These are phyloP conservation scores for Grus americana DNA, from an alignment of 2,113 vertebrate species.

Conservation along the genomic window DNA sequence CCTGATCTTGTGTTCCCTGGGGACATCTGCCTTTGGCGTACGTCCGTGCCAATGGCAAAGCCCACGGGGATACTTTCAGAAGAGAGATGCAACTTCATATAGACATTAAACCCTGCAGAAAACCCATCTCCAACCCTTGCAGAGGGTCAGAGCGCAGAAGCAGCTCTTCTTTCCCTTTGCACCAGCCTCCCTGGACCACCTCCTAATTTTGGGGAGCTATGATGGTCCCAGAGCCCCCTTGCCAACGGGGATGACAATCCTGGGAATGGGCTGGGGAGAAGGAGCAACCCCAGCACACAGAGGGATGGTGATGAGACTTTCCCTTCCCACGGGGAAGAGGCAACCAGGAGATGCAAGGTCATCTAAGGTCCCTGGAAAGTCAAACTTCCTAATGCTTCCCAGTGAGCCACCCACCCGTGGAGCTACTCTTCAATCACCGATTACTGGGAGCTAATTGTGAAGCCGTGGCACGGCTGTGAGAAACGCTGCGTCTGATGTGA, in stretches of 20 bases:
- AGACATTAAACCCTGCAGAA: neutral
- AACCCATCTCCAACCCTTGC: neutral
- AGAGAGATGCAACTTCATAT: neutral
- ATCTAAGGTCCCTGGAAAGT: neutral
- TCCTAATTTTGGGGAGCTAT: neutral
- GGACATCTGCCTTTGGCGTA: neutral
- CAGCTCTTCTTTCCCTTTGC: neutral
- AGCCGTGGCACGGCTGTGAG: neutral
- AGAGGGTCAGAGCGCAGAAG: neutral
- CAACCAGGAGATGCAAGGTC: neutral
- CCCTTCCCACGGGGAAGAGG: neutral
- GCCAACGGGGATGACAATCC: neutral
- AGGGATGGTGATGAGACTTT: neutral
- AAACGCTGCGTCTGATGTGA: neutral
- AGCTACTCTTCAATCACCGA: neutral
- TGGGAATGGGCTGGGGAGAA: neutral
- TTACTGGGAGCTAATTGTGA: neutral
- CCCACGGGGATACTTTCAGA: neutral
- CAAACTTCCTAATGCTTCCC: neutral
- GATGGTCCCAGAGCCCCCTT: rapidly evolving
- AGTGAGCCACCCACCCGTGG: neutral
- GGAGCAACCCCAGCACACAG: neutral
- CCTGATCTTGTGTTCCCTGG: neutral
- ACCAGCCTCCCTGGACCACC: neutral
- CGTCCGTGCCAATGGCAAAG: rapidly evolving